Conservation (phyloP, 2,888 invertebrate species). For the Cheilosia urbana region DNA sequence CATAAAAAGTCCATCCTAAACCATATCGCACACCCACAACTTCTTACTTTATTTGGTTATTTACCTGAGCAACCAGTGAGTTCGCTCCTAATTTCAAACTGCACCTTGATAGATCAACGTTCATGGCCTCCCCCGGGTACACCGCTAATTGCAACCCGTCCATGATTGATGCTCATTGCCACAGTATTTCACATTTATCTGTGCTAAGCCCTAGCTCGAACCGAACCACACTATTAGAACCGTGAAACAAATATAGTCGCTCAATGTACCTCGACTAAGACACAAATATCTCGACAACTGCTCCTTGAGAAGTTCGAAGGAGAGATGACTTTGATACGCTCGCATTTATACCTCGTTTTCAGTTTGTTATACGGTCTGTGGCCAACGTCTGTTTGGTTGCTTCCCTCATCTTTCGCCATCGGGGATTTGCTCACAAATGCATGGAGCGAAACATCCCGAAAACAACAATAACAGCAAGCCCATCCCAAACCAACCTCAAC, state of each 20-base stretch:
- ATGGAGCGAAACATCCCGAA: conserved; percentile 29
- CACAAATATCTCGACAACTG: background rate
- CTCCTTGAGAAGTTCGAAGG: background rate
- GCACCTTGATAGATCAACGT: background rate
- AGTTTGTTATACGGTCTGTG: background rate
- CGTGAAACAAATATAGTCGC: conserved; percentile 12
- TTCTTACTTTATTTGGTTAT: too few species aligned
- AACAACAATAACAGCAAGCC: conserved; percentile 34
- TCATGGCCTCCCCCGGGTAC: background rate
- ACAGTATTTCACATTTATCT: conserved; percentile 9
- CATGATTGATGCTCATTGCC: conserved; percentile 6
- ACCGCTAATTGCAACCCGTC: conserved; percentile 15
- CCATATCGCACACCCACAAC: too few species aligned
- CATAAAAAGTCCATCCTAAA: too few species aligned
- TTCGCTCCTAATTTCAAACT: background rate
- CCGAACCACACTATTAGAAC: background rate
- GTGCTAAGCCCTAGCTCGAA: background rate
- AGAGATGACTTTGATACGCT: conserved; percentile 4
- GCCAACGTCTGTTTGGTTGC: conserved; percentile 19
- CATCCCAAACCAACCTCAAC: conserved; percentile 23
- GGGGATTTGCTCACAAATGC: conserved; percentile 23
- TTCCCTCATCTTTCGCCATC: conserved; percentile 23
- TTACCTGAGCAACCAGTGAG: background rate
- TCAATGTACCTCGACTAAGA: background rate
- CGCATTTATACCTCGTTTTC: background rate